Evolutionary conservation across 2,888 invertebrate genomes (phyloP), one percentile per base, ranked within the genome.

Genomic region (Cremastinae sp.): DNA sequence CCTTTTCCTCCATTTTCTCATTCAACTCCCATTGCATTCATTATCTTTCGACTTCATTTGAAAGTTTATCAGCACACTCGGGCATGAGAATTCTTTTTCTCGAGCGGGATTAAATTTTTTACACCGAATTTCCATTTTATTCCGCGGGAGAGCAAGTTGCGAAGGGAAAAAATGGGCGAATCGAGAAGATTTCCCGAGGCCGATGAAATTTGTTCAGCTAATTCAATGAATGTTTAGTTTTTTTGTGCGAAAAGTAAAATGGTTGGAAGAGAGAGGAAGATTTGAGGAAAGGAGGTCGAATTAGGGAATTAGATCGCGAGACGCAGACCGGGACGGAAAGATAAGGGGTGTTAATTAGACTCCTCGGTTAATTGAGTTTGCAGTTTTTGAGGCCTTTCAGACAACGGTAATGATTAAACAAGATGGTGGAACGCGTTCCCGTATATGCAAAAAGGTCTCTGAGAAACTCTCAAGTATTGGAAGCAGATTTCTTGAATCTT

Each of bases 291-390:
- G 18, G 53, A 53, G n/a, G n/a, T n/a, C n/a, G n/a, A n/a, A n/a
- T n/a, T n/a, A n/a, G n/a, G n/a, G n/a, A n/a, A n/a, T n/a, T n/a
- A n/a, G n/a, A n/a, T n/a, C n/a, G n/a, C n/a, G n/a, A n/a, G n/a
- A n/a, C n/a, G n/a, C n/a, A n/a, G n/a, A n/a, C n/a, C 22, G 38
- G 43, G 22, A 16, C 14, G 20, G 41, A 51, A 53, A 45, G 45
- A 75, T 76, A 81, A 80, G 80, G 81, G 78, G 83, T 80, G 83
- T 82, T 84, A 83, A 84, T 85, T 83, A 83, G 81, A 49, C 68
- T 79, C 58, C 78, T 70, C 49, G 77, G 79, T 80, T 84, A 83
- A 85, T 84, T 79, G 79, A 82, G 81, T 83, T 83, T 81, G 68
- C 64, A 83, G 79, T 81, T 83, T 83, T 83, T 78, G 54, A 65